phyloP scores from a whole-genome alignment of 2,113 vertebrate genomes.

The Orycteropus afer region DNA sequence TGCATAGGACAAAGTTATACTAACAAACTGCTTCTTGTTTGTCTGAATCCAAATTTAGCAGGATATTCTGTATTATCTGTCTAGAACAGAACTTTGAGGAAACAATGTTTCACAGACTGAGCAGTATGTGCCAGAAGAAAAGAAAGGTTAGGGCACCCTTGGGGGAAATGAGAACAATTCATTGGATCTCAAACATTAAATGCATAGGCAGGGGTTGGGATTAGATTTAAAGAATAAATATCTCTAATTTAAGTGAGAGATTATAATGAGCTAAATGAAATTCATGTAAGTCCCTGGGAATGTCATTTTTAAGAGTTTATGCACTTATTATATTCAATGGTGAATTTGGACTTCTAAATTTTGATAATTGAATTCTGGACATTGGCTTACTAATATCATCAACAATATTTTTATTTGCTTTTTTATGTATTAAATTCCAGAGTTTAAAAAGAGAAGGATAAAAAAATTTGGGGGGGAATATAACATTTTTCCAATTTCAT shows the following conservation, averaged over 20 bases:
- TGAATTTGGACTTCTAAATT: not conserved
- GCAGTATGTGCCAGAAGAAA: too few species aligned
- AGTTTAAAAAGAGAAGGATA: not conserved
- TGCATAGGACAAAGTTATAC: not conserved
- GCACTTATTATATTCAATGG: not conserved
- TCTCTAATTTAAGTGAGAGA: not conserved
- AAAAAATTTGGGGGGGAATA: not conserved
- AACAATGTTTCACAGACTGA: not conserved
- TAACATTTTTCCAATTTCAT: not conserved
- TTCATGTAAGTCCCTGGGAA: too few species aligned
- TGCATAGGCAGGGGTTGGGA: not conserved
- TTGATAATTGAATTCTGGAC: not conserved
- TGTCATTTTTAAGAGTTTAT: not conserved
- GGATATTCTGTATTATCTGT: not conserved
- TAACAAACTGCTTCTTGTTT: not conserved
- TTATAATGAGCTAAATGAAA: not conserved
- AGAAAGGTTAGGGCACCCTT: not conserved
- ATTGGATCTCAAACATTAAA: not conserved
- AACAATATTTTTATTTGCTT: not conserved
- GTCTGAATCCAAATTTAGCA: not conserved
- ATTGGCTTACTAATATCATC: not conserved
- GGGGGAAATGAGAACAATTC: not conserved
- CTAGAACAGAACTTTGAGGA: not conserved
- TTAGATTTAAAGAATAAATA: not conserved
- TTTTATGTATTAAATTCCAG: too few species aligned